phyloP scores from a whole-genome alignment of 1,140 invertebrate species.

The Drosophila ironensis region DNA sequence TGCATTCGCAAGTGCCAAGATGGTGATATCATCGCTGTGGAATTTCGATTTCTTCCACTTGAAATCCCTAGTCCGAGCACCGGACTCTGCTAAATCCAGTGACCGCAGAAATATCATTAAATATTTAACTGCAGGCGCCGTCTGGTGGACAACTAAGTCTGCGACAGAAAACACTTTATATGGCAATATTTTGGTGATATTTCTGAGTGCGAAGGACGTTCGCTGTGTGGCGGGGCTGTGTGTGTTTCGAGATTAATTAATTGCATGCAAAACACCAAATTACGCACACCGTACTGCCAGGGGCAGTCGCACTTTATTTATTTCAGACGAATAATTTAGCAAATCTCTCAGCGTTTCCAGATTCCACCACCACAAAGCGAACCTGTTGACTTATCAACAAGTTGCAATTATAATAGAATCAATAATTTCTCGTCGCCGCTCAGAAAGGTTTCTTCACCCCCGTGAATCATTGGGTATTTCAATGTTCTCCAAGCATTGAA shows the following conservation, averaged over 20 bases:
- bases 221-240: not conserved
- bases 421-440: conserved; percentile 5
- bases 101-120: conserved; percentile 30
- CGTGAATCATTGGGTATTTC: conserved; percentile 24
- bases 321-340: conserved; percentile 41
- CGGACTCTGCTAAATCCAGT: not conserved
- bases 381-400: conserved; percentile 39
- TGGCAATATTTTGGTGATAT: conserved; percentile 13
- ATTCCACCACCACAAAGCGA: conserved; percentile 3
- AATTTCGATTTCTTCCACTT: conserved; percentile 38
- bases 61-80: conserved; percentile 10
- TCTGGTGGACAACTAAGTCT: conserved; percentile 2
- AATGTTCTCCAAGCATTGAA: too few species aligned
- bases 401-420: conserved; percentile 31
- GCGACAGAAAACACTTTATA: conserved; percentile 22
- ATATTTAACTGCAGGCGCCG: conserved; percentile 33
- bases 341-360: conserved; percentile 1
- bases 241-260: conserved; percentile 54
- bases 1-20: not conserved
- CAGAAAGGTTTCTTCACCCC: conserved; percentile 21
- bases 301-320: conserved; percentile 33
- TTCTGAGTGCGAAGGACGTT: not conserved
- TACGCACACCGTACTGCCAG: conserved; percentile 46
- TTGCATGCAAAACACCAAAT: conserved; percentile 72
- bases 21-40: conserved; percentile 49